Conservation (phyloP, 2,113 vertebrate species). For the Chaenocephalus aceratus region DNA sequence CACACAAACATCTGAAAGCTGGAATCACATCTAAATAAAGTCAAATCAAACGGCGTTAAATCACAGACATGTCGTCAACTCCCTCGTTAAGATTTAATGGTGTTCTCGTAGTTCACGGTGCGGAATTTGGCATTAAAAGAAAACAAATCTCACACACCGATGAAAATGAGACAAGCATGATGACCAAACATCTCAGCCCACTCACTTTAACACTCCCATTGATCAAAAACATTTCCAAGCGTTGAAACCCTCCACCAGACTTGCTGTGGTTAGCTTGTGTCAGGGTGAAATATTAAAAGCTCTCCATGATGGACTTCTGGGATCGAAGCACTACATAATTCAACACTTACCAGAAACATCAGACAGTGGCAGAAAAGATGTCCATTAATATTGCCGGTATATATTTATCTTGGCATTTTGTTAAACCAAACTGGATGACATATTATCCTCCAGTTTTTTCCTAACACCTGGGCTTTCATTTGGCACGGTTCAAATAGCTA, state of each 20-base stretch:
- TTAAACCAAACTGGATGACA: not conserved
- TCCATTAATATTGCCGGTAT: not conserved
- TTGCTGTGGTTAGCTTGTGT: not conserved
- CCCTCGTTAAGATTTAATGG: not conserved
- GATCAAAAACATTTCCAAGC: not conserved
- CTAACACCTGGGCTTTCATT: conserved; percentile 25
- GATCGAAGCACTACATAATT: not conserved
- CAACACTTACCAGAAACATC: not conserved
- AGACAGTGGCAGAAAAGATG: too few relatives aligned
- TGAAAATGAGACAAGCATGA: not conserved
- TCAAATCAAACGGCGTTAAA: conserved; percentile 5
- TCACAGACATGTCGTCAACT: conserved; percentile 51
- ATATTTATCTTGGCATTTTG: not conserved
- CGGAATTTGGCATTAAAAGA: not conserved
- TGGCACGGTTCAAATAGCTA: not conserved
- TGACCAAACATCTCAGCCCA: conserved; percentile 8
- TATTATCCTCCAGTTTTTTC: not conserved
- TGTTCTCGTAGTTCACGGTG: not conserved
- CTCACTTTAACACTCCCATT: not conserved
- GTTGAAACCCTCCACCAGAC: not conserved
- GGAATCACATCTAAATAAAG: conserved; percentile 44
- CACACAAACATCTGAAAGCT: conserved; percentile 51
- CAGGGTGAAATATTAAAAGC: not conserved
- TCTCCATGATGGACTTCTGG: too few relatives aligned
- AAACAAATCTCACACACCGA: conserved; percentile 12